Evolutionary conservation across 92 coral and sea anemone genomes (phyloP), one percentile per base, ranked within the genome.

Genomic region (Nematostella vectensis): DNA sequence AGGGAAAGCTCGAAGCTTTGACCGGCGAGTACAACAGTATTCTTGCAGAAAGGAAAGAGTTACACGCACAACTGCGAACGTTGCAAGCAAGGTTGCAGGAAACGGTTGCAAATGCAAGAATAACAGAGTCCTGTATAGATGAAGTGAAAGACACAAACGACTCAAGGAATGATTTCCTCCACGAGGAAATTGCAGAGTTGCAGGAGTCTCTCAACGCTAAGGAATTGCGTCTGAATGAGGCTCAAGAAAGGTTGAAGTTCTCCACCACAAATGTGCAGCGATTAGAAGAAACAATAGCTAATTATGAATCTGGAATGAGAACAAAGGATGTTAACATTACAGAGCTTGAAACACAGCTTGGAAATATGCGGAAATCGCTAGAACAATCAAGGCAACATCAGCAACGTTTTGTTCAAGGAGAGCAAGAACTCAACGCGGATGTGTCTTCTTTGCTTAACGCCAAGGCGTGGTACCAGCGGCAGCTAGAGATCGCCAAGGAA

Each of bases 381-480:
- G 67, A 48, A 4, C 53, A 67, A 29, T 72, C 77, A 27, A 67
- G 47, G 63, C 58, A 54, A 2, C 62, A 51, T 22, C 64, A 76
- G 26, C 83, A 80, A 29, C 44, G 58, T 31, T 54, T 66, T 31
- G 51, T 40, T 27, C 59, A 71, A 51, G 81, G 80, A 30, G 75
- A 75, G 11, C 43, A 15, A 6, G 63, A 65, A 17, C 71, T 85
- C 44, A 71, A 62, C 11, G 68, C 81, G 1, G 80, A 85, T 43
- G 63, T 85, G 28, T 56, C 69, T 0, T 67, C 88, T 3, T 65
- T 80, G 30, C 50, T 85, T 2, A 78, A 77, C 2, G 84, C 78
- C 1, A 85, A 85, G 57, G 63, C 79, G 9, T 67, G 80, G 83
- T 76, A 78, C 0, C 79, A 81, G 61, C 75, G 76, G 58, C 95